A percentile compares a stretch with the other conserved stretches of the same genome.
These are phyloP conservation scores for Luscinia megarhynchos DNA, from an alignment of 2,797 vertebrate genomes.

Conservation along the genomic window DNA sequence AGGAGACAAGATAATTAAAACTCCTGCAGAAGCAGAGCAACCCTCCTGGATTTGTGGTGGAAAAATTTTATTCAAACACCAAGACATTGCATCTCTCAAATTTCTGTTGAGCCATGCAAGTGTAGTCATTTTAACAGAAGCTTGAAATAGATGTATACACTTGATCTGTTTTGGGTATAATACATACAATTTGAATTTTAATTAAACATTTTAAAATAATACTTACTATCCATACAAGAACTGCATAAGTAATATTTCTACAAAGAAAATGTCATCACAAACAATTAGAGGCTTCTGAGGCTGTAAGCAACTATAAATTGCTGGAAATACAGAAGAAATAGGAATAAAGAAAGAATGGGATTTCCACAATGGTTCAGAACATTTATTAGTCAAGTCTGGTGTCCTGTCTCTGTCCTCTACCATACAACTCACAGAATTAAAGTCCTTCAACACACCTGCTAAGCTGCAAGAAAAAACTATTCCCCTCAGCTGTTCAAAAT, in stretches of 20 bases:
- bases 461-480: background rate
- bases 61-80: background rate
- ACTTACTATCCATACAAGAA: background rate
- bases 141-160: background rate
- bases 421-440: background rate
- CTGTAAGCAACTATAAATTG: background rate
- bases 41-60: background rate
- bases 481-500: background rate
- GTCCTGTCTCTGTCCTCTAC: background rate
- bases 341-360: accelerated
- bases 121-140: background rate
- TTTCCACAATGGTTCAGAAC: background rate
- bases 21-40: background rate
- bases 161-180: background rate
- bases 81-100: background rate
- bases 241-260: background rate
- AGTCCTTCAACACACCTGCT: background rate
- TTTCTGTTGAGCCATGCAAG: background rate
- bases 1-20: background rate
- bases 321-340: background rate
- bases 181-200: background rate
- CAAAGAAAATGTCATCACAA: background rate
- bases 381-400: background rate
- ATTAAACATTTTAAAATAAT: background rate
- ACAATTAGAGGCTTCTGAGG: background rate